These are phyloP conservation scores for Lycocerus yunnanus DNA, from an alignment of 2,888 invertebrate genomes.

Conservation along the genomic window DNA sequence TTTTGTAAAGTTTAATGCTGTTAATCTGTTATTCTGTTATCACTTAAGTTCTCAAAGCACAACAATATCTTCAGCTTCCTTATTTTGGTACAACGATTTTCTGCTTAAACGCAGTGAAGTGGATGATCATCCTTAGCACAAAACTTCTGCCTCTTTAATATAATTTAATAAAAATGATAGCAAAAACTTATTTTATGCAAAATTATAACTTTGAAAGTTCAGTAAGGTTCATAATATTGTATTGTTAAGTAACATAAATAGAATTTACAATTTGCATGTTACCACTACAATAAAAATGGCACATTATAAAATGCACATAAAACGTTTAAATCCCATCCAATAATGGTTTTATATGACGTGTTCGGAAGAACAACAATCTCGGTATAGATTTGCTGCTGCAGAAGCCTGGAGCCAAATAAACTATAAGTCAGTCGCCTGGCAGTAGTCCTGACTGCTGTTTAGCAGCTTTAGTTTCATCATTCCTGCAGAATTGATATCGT, in stretches of 20 bases:
- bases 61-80: background rate
- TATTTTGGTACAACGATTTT: background rate
- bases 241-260: background rate
- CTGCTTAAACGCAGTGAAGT: background rate
- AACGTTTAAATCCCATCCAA: background rate
- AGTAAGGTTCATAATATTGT: background rate
- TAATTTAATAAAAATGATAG: background rate
- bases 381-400: constrained; percentile 31
- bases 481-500: constrained; percentile 1
- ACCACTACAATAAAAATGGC: background rate
- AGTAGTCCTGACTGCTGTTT: constrained; percentile 28
- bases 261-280: background rate
- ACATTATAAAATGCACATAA: background rate
- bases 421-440: constrained; percentile 35
- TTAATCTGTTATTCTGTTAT: background rate
- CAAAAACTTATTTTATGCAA: background rate
- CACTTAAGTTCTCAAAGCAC: background rate
- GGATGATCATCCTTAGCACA: background rate
- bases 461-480: constrained; percentile 19
- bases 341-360: constrained; percentile 12
- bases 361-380: constrained; percentile 13
- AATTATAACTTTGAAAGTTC: background rate
- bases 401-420: constrained; percentile 30
- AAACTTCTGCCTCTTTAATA: background rate
- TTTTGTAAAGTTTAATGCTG: background rate